Base-by-base conservation (phyloP, 2,113 vertebrate genomes). In the Verasper variegatus region DNA sequence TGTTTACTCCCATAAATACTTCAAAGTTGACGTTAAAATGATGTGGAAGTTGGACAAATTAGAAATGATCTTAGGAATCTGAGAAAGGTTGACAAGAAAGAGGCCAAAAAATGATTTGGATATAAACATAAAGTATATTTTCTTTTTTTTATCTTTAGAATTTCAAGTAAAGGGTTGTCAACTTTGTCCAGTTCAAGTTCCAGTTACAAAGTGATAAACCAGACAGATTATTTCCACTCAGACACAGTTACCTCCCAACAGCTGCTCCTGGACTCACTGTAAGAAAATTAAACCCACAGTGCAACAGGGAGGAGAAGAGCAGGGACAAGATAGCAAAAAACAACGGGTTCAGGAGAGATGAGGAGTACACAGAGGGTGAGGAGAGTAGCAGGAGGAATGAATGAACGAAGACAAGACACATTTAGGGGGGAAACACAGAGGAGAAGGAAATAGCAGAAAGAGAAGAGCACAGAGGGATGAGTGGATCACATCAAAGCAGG, bases 121-220 rank as follows among this genome's bases (percentile, higher is more conserved):
- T 21, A 40, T 23, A 42, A 52, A 20, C 11, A 42, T 42, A 42
- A 3, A 31, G 31, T 31, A 6, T 31, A 3, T 42, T 42, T 42
- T 42, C 12, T 42, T 42, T 10, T 40, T 70, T 71, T 69, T 5
- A 21, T 21, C 20, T n/a, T 47, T 31, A 47, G 35, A 10, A 27
- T 42, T 31, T 75, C 35, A 70, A 27, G 15, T 54, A 45, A 58
- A 51, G 40, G 42, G 68, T 59, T 47, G 58, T 47, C 31, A 67
- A 42, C n/a, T 56, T 56, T 64, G 59, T 56, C 62, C 57, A 72
- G 40, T 56, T 80, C 47, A 60, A 76, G 59, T 62, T 76, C 27
- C 40, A 61, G 64, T 81, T 65, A 54, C 31, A 5, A 49, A 84
- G 66, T 76, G 61, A 83, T 84, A 76, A 84, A 87, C 86, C 76